Evolutionary conservation across 2,888 invertebrate species (phyloP).

Genomic region (Drosophila atripex): DNA sequence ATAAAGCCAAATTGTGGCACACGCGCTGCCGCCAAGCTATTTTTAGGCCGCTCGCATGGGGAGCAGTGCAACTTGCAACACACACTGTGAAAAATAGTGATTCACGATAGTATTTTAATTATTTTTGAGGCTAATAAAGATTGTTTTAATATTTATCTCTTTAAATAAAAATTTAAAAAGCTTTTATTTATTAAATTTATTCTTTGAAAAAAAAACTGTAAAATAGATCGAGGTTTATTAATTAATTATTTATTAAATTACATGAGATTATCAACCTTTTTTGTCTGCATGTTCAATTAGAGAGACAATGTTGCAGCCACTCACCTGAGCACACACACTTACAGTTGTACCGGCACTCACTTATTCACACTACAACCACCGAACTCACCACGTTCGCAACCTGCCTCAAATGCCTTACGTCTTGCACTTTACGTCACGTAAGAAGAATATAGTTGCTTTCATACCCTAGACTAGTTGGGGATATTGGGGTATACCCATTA

Average conservation of each 20-base stretch:
- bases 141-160: not conserved
- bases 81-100: not conserved
- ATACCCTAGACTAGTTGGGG: not conserved
- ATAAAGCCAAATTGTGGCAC: slow-evolving; percentile 77
- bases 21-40: slow-evolving; percentile 65
- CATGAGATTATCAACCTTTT: no score
- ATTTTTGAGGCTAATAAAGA: not conserved
- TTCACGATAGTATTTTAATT: not conserved
- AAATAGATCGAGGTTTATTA: not conserved
- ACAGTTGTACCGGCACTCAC: slow-evolving; percentile 9
- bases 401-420: slow-evolving; percentile 58
- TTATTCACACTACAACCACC: not conserved
- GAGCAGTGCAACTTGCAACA: slow-evolving; percentile 49
- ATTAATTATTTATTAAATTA: not conserved
- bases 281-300: slow-evolving; percentile 22
- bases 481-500: not conserved
- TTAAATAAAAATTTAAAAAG: not conserved
- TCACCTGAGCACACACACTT: slow-evolving; percentile 49
- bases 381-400: slow-evolving; percentile 54
- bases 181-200: not conserved
- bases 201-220: no score
- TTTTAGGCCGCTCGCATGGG: slow-evolving; percentile 54
- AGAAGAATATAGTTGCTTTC: slow-evolving; percentile 13
- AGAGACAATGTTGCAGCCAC: slow-evolving; percentile 61
- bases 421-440: slow-evolving; percentile 3